Base-by-base conservation (phyloP, 23 tunicate genomes). In the Trididemnum nubilum region DNA sequence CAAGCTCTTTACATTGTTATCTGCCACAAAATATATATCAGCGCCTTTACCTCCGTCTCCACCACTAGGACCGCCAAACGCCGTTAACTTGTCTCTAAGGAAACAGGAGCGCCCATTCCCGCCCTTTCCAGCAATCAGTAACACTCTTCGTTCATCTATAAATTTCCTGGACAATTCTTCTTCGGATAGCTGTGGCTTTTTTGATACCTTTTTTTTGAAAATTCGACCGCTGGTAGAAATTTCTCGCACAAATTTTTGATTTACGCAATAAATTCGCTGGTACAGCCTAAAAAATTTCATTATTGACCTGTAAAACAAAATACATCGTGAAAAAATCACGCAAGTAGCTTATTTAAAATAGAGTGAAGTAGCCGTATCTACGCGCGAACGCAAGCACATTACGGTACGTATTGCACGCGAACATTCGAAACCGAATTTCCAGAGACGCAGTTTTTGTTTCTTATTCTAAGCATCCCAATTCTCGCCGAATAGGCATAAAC, bases 31-130 rank as follows among this genome's bases (percentile, higher is more conserved):
- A 24, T 81, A 40, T 28, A 93, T 75, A 93, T 93, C 89, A 12
- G 89, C 98, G 3, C 98, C 98, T 32, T 81, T 87, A 31, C 98
- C 98, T 2, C 98, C 98, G 72, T 85, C 73, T 1, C 98, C 98
- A 2, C 98, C 98, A 65, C 60, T 72, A 0, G 98, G 98, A 1
- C 98, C 98, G 0, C 98, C 98, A 73, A 51, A 73, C 3, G 81
- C 87, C 28, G 89, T 52, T 19, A 36, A 30, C 39, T 84, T 88
- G 59, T 93, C 98, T 50, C 98, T 31, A 24, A 81, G 60, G 84
- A 93, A 93, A 0, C 64, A 61, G 1, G 98, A 93, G 65, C 80
- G 76, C 33, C 98, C 98, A 80, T 93, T 87, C 5, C 98, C 98
- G 3, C 98, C 98, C 31, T 83, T 83, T 36, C 98, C 98, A 1